phyloP scores from a whole-genome alignment of 2,888 invertebrate species.

The Thymelicus sylvestris region DNA sequence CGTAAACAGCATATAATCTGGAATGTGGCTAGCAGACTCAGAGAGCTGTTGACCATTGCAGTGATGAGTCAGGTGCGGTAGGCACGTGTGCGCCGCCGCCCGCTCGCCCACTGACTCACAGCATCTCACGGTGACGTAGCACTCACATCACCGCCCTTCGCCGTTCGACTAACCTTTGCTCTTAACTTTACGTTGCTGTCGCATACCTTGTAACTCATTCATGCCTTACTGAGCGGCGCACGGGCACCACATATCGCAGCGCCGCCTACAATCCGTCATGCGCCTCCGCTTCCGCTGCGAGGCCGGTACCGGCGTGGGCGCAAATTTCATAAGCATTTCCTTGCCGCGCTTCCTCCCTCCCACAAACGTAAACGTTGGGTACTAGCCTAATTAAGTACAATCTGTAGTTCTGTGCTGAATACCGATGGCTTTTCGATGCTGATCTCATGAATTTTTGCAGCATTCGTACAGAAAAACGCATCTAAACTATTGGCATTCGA shows the following conservation, averaged over 20 bases:
- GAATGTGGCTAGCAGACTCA: conserved; percentile 12
- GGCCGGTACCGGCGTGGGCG: conserved; percentile 61
- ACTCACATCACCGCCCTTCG: conserved; percentile 51
- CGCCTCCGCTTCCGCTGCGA: conserved; percentile 73
- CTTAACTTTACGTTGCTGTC: conserved; percentile 52
- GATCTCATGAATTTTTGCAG: neutral
- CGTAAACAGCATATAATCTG: conserved; percentile 25
- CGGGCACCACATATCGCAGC: conserved; percentile 47
- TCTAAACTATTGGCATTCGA: neutral
- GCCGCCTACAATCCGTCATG: conserved; percentile 60
- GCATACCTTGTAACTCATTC: conserved; percentile 49
- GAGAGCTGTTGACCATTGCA: conserved; percentile 39
- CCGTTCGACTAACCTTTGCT: conserved; percentile 60
- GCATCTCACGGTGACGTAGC: conserved; percentile 65
- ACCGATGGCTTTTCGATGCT: neutral
- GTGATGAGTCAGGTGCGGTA: conserved; percentile 71
- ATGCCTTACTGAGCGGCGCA: conserved; percentile 40
- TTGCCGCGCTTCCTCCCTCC: conserved; percentile 69
- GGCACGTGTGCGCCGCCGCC: conserved; percentile 67
- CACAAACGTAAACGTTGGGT: conserved; percentile 34
- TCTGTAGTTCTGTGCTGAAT: neutral
- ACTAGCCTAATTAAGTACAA: conserved; percentile 27
- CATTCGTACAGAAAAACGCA: neutral
- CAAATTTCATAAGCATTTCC: conserved; percentile 76
- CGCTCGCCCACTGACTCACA: conserved; percentile 61